Evolutionary conservation across 2,888 invertebrate species (phyloP).

Genomic region (Capitulum mitella): DNA sequence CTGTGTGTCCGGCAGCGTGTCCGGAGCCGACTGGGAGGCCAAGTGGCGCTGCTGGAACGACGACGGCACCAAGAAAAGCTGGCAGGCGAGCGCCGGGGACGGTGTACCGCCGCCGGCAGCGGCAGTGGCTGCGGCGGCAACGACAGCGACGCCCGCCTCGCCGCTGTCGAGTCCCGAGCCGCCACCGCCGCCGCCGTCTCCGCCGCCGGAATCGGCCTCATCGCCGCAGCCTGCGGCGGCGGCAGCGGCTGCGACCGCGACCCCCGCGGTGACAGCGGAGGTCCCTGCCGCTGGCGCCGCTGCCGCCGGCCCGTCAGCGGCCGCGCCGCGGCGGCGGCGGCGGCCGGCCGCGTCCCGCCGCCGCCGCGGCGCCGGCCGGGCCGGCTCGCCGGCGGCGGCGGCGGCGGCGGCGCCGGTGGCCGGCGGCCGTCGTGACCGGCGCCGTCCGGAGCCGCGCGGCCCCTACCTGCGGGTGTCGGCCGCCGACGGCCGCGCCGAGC

Average conservation of each 20-base stretch:
- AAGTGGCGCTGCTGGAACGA: constrained; percentile 21
- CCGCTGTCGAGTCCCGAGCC: not conserved
- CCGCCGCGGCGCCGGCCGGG: not conserved
- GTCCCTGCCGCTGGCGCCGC: not conserved
- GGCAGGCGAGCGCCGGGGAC: not conserved
- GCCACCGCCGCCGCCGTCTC: not conserved
- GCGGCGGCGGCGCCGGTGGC: not conserved
- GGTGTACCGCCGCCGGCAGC: not conserved
- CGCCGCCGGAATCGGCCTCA: not conserved
- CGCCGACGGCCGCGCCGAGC: not conserved
- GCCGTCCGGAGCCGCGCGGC: not conserved
- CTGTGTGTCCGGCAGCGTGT: not conserved
- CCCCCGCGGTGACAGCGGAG: not conserved
- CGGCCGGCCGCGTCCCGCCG: not conserved
- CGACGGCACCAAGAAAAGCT: constrained; percentile 6
- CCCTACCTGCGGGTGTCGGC: not conserved
- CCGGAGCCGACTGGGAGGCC: not conserved
- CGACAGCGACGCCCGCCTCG: too few relatives aligned
- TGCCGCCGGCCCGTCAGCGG: not conserved
- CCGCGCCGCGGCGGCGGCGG: not conserved
- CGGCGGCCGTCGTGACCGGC: not conserved
- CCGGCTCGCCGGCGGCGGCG: not conserved
- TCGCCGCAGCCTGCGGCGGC: not conserved
- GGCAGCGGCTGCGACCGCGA: not conserved
- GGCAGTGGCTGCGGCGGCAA: not conserved